Conservation (phyloP, 2,113 vertebrate genomes). For the Bambusicola thoracicus region DNA sequence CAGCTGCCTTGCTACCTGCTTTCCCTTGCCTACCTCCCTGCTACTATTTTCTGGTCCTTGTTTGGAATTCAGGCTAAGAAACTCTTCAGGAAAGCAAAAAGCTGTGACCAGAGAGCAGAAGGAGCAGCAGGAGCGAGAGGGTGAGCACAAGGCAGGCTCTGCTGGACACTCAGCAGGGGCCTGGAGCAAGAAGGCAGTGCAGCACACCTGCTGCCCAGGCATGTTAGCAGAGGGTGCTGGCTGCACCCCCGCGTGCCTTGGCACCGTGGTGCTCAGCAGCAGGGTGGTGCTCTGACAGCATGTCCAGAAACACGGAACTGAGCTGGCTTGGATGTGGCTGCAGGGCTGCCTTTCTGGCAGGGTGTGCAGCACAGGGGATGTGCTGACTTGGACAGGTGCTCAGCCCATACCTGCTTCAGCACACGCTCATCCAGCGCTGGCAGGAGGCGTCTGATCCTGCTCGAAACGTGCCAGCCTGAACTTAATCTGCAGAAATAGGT, state of each 20-base stretch:
- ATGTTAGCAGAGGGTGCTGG: background rate
- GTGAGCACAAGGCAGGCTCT: background rate
- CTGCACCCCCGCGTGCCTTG: background rate
- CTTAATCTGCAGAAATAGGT: background rate
- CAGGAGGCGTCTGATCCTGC: background rate
- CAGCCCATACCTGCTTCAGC: background rate
- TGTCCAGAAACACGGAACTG: fast-evolving
- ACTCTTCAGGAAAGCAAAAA: background rate
- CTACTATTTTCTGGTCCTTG: background rate
- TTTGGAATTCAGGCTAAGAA: background rate
- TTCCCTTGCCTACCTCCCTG: background rate
- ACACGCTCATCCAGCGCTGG: background rate
- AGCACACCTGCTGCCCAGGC: background rate
- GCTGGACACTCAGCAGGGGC: background rate
- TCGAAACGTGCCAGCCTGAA: background rate
- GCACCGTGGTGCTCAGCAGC: fast-evolving
- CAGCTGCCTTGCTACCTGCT: background rate
- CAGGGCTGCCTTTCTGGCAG: background rate
- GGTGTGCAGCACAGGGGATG: fast-evolving
- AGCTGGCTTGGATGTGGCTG: fast-evolving
- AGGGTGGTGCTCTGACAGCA: background rate
- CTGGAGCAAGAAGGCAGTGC: background rate
- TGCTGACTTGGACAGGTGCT: background rate
- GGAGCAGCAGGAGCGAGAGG: background rate
- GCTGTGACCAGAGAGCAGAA: background rate